Conservation (phyloP, 2,113 vertebrate genomes). For the Tragelaphus imberbis region DNA sequence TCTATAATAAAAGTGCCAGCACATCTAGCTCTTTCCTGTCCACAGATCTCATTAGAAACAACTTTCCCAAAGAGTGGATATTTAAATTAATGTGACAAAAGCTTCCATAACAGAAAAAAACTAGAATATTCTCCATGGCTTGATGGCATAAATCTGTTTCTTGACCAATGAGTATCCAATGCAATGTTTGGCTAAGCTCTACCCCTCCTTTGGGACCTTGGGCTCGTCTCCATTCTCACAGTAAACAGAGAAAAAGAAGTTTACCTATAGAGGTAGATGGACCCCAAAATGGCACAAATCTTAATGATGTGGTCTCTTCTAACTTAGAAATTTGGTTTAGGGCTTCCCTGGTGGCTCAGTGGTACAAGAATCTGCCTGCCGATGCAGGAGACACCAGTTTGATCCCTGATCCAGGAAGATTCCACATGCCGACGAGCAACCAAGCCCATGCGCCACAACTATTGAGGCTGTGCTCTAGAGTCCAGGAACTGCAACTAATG, state of each 20-base stretch:
- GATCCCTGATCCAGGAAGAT: neutral
- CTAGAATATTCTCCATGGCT: neutral
- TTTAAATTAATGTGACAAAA: neutral
- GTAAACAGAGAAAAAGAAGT: neutral
- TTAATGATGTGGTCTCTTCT: neutral
- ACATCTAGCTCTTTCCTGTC: neutral
- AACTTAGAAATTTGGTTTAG: neutral
- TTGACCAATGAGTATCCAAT: neutral
- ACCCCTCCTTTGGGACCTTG: neutral
- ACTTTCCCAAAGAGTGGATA: neutral
- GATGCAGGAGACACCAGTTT: neutral
- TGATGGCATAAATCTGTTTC: neutral
- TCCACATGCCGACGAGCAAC: neutral
- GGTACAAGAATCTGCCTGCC: neutral
- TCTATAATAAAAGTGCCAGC: constrained; percentile 23
- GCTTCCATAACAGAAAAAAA: neutral
- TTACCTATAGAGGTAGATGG: neutral
- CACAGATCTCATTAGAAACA: neutral
- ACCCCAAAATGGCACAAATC: neutral
- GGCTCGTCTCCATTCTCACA: neutral
- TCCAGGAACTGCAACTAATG: neutral
- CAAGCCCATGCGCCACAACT: accelerated
- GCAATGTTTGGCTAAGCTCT: neutral
- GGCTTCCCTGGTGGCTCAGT: neutral
- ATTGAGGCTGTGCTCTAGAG: neutral